Evolutionary conservation across 2,888 invertebrate genomes (phyloP).

Genomic region (Conops quadrifasciatus): DNA sequence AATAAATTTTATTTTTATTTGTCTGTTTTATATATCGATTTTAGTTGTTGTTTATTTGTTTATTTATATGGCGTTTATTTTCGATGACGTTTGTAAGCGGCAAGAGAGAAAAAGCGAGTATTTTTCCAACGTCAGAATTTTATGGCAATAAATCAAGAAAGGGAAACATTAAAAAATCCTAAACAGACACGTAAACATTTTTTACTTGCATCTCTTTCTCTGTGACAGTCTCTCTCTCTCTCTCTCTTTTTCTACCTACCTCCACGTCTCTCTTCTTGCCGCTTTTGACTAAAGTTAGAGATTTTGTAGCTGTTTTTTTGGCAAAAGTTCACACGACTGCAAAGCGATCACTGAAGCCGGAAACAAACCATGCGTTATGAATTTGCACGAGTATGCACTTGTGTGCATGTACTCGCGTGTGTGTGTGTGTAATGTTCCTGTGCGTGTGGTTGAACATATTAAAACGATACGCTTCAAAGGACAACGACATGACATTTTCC

Average conservation of each 20-base stretch:
- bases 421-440: conserved; percentile 1
- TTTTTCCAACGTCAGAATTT: too few relatives aligned
- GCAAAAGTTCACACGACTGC: not conserved
- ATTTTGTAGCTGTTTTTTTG: not conserved
- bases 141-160: too few relatives aligned
- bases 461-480: conserved; percentile 22
- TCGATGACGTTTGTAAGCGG: too few relatives aligned
- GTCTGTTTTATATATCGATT: too few relatives aligned
- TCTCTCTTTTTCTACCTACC: not conserved
- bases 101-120: too few relatives aligned
- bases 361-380: conserved; percentile 3
- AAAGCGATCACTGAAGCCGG: not conserved
- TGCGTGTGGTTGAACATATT: conserved; percentile 4
- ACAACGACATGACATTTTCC: conserved; percentile 17
- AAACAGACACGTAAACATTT: too few relatives aligned
- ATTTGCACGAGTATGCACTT: not conserved
- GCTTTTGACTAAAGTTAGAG: not conserved
- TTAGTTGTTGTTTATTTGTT: too few relatives aligned
- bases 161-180: too few relatives aligned
- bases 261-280: not conserved
- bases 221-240: not conserved
- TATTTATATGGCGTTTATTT: too few relatives aligned
- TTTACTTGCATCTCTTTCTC: too few relatives aligned
- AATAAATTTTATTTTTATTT: too few relatives aligned
- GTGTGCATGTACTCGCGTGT: not conserved